A percentile compares a stretch with the other conserved stretches of the same genome.
phyloP scores from a whole-genome alignment of 2,888 invertebrate species.

The Machimus atricapillus region DNA sequence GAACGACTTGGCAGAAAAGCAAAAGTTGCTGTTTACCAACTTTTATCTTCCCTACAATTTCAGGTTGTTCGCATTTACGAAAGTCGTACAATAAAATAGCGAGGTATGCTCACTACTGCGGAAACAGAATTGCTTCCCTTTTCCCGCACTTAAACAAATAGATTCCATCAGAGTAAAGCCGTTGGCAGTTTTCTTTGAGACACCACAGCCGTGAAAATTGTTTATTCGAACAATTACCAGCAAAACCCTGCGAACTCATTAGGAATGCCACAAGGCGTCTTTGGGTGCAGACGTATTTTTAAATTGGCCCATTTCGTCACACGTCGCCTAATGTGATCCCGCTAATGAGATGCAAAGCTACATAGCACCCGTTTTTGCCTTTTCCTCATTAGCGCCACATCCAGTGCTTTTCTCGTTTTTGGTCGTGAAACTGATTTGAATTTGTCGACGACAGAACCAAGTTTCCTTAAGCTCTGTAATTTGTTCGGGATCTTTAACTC shows the following conservation, averaged over 20 bases:
- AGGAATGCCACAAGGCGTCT: background rate
- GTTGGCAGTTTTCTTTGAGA: background rate
- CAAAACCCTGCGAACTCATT: background rate
- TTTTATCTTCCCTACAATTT: background rate
- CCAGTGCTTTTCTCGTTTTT: background rate
- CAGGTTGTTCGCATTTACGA: background rate
- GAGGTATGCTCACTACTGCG: background rate
- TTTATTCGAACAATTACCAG: background rate
- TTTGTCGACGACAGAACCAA: background rate
- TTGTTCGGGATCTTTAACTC: constrained; percentile 7
- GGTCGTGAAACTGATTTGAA: background rate
- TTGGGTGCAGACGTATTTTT: background rate
- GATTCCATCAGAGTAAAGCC: background rate
- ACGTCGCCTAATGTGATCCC: constrained; percentile 2
- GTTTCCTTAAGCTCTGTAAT: background rate
- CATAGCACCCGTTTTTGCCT: background rate
- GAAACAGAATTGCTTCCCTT: background rate
- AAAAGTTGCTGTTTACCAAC: background rate
- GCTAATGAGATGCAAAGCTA: constrained; percentile 24
- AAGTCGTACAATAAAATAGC: background rate
- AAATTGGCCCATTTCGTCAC: constrained; percentile 19
- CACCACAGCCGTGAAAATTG: background rate
- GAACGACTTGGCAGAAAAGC: background rate
- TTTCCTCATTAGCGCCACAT: background rate
- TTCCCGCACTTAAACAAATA: background rate